A percentile compares a stretch with the other conserved stretches of the same genome.
Conservation (phyloP, 1,140 invertebrate genomes). For the Pseudobourletiella spinata region DNA sequence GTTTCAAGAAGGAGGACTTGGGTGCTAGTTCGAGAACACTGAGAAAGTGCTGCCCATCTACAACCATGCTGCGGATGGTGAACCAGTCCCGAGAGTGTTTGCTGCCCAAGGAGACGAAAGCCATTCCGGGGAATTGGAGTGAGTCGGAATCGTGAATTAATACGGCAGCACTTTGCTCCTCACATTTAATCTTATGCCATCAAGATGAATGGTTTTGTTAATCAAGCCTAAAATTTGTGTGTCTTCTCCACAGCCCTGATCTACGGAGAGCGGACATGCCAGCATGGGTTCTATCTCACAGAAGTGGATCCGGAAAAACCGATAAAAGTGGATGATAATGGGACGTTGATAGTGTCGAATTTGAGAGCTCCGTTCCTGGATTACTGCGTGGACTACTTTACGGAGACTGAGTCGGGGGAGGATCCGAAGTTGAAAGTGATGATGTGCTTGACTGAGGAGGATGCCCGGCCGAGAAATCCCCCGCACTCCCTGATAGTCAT, state of each 20-base stretch:
- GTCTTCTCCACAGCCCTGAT: conserved; percentile 16
- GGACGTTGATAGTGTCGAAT: background rate
- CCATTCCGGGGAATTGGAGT: conserved; percentile 15
- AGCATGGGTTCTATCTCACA: conserved; percentile 11
- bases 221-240: background rate
- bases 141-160: background rate
- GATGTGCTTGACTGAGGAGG: background rate
- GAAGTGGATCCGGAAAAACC: conserved; percentile 5
- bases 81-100: background rate
- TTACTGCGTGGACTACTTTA: conserved; percentile 32
- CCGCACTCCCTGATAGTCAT: conserved; percentile 3
- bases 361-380: conserved; percentile 17
- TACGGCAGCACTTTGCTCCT: too few species aligned
- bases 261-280: conserved; percentile 20
- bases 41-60: conserved; percentile 32
- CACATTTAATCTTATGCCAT: too few species aligned
- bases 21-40: conserved; percentile 7
- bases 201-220: background rate
- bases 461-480: background rate
- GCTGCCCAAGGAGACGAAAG: background rate
- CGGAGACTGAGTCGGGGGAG: background rate
- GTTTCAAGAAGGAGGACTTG: conserved; percentile 25
- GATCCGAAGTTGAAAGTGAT: conserved; percentile 13
- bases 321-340: background rate
- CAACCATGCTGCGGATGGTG: background rate